Base-by-base conservation (phyloP, 2,113 vertebrate species). In the Phyllostomus hastatus region DNA sequence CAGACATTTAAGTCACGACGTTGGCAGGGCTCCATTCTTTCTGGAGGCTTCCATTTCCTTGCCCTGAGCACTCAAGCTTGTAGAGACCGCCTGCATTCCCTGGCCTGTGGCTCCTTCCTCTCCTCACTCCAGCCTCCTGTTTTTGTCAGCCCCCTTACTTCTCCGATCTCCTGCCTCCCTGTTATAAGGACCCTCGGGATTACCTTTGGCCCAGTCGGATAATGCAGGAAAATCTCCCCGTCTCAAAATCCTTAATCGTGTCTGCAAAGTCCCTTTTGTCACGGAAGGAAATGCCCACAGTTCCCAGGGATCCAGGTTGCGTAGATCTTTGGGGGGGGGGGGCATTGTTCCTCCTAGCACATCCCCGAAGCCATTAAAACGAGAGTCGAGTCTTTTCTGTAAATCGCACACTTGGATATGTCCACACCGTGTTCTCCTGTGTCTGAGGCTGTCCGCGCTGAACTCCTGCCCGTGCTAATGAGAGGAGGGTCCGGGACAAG, bases 331-430 rank as follows among this genome's bases (percentile, higher is more conserved):
- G 28, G 48, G 52, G 15, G n/a, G 15, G n/a, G 22, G 19, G 66
- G 19, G 2, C n/a, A 24, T n/a, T 59, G 26, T 50, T 90, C 59
- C 66, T 64, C 6, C n/a, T 20, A 19, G 26, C 12, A 15, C 7
- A 8, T 46, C 82, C 5, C 14, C 81, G 67, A 70, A 33, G 33
- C 50, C 50, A 38, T 61, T 69, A 70, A 78, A 76, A 26, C 12
- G 4, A 35, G n/a, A 82, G 48, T 54, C 7, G 17, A 46, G 10
- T 43, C 50, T 88, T 76, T 11, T 38, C 76, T 87, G n/a, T 43
- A 96, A 67, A 91, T 57, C 87, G 38, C 76, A 92, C 78, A n/a
- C 20, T 67, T 91, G 91, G 95, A 88, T 67, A 88, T 20, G 33
- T 95, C 17, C 31, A 3, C 80, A 5, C 46, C 75, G 22, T 38